These are phyloP conservation scores for Drosophila saltans DNA, from an alignment of 1,140 invertebrate genomes.

Conservation along the genomic window DNA sequence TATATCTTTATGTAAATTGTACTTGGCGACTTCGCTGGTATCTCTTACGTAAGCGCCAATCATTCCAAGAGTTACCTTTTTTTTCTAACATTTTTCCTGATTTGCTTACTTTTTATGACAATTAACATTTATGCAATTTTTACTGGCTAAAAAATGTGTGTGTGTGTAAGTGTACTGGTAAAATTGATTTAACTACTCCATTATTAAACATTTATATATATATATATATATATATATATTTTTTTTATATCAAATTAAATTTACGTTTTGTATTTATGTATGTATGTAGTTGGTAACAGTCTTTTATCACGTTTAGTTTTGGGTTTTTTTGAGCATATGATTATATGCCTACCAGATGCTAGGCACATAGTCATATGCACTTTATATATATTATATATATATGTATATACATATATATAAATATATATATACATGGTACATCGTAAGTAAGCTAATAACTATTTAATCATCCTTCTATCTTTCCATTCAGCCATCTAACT, in stretches of 20 bases:
- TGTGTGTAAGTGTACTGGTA: constrained; percentile 22
- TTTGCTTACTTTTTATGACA: constrained; percentile 35
- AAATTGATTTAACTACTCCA: constrained; percentile 38
- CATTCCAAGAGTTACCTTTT: constrained; percentile 21
- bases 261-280: constrained; percentile 25
- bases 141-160: constrained; percentile 37
- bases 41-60: constrained; percentile 6
- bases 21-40: constrained; percentile 48
- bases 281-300: constrained; percentile 68
- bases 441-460: constrained; percentile 38
- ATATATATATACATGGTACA: constrained; percentile 28
- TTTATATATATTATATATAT: constrained; percentile 28
- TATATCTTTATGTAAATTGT: constrained; percentile 60
- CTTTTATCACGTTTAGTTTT: constrained; percentile 79
- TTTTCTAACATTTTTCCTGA: constrained; percentile 19
- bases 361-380: constrained; percentile 9
- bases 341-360: constrained; percentile 12
- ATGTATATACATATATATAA: constrained; percentile 1
- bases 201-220: constrained; percentile 40
- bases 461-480: constrained; percentile 33
- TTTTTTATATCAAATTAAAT: constrained; percentile 29
- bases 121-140: constrained; percentile 55
- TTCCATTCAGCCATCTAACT: not conserved
- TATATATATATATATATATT: constrained; percentile 34
- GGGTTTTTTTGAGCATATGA: constrained; percentile 33